Evolutionary conservation across 2,113 vertebrate genomes (phyloP).

Genomic region (Poicephalus meyeri): DNA sequence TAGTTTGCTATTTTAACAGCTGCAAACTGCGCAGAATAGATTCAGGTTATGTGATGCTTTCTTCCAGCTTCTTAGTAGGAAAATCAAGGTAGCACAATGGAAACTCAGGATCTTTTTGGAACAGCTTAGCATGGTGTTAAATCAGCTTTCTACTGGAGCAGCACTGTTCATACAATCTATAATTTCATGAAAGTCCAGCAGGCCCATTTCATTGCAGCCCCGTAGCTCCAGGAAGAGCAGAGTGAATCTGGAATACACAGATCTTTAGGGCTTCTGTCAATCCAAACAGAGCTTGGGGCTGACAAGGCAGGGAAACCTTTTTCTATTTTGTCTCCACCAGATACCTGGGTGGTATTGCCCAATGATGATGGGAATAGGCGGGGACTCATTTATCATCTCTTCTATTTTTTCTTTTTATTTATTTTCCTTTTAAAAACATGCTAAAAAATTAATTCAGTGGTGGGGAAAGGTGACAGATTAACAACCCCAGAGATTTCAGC

Average conservation of each 20-base stretch:
- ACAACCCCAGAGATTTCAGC: conserved; percentile 39
- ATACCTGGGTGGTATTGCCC: conserved; percentile 51
- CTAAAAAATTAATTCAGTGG: conserved; percentile 58
- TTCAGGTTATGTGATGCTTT: background rate
- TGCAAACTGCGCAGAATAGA: background rate
- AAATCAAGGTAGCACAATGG: background rate
- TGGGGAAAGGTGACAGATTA: conserved; percentile 65
- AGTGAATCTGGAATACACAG: background rate
- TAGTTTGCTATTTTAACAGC: conserved; percentile 40
- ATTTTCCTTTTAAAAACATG: conserved; percentile 50
- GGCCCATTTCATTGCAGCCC: background rate
- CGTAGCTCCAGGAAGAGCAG: background rate
- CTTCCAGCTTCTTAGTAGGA: background rate
- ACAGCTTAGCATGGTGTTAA: background rate
- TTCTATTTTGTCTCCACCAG: background rate
- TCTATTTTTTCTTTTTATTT: conserved; percentile 56
- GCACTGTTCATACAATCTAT: background rate
- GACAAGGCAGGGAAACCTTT: background rate
- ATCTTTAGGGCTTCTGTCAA: background rate
- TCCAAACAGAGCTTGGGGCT: background rate
- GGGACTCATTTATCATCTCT: conserved; percentile 49
- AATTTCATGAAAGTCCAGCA: background rate
- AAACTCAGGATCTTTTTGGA: background rate
- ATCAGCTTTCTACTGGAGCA: background rate
- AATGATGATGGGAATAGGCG: background rate